Evolutionary conservation across 2,888 invertebrate genomes (phyloP).

Genomic region (Tetragonula carbonaria): DNA sequence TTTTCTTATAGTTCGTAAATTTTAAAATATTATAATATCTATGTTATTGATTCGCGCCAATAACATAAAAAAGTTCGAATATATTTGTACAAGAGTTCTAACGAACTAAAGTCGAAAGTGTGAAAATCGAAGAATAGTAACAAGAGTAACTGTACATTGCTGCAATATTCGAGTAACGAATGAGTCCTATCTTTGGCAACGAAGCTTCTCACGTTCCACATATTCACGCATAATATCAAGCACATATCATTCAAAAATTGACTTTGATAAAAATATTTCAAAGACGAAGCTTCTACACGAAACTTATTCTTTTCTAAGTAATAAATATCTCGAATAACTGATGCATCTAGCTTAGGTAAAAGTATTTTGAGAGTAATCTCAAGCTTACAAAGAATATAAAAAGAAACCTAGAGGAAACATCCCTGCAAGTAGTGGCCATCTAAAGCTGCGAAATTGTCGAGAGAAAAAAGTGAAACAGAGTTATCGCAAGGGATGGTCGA

Average conservation of each 20-base stretch:
- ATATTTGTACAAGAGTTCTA: not conserved
- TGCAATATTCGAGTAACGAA: not conserved
- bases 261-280: too few relatives aligned
- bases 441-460: not conserved
- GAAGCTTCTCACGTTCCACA: not conserved
- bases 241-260: too few relatives aligned
- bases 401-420: not conserved
- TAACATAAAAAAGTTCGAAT: not conserved
- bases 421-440: too few relatives aligned
- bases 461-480: not conserved
- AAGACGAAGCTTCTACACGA: too few relatives aligned
- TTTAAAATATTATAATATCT: not conserved
- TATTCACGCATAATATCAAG: not conserved
- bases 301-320: too few relatives aligned
- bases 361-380: not conserved
- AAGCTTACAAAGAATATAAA: not conserved
- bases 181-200: not conserved
- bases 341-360: not conserved
- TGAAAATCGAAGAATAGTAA: not conserved
- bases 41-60: not conserved
- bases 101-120: not conserved
- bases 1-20: not conserved
- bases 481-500: not conserved
- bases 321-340: not conserved
- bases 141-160: not conserved